phyloP scores from a whole-genome alignment of 2,113 vertebrate species.

The Passer domesticus region DNA sequence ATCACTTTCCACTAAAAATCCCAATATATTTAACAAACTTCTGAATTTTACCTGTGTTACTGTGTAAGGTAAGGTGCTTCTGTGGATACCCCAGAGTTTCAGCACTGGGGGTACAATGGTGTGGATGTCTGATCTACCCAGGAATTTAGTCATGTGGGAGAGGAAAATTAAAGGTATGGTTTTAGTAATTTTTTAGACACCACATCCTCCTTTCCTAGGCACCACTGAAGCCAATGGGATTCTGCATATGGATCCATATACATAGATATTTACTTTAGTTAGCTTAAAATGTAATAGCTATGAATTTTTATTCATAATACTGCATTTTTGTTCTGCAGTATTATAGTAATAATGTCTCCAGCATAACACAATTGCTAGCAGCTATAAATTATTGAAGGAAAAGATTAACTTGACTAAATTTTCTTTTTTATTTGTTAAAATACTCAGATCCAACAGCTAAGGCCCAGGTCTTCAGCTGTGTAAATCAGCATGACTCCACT shows the following conservation, averaged over 20 bases:
- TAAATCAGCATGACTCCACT: neutral
- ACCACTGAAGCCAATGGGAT: neutral
- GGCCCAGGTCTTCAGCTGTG: neutral
- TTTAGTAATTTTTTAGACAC: neutral
- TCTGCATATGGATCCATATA: neutral
- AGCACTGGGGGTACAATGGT: neutral
- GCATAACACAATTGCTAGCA: constrained; percentile 20
- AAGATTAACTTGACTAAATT: constrained; percentile 3
- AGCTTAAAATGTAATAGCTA: neutral
- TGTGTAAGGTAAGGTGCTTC: neutral
- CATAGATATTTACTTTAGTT: neutral
- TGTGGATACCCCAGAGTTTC: neutral
- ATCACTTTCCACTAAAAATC: neutral
- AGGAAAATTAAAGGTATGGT: neutral
- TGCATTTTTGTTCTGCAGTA: neutral
- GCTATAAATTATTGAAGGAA: neutral
- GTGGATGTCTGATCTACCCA: neutral
- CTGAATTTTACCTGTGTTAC: neutral
- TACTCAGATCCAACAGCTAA: neutral
- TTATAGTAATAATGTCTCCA: neutral
- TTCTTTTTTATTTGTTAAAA: constrained; percentile 1
- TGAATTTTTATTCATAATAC: constrained; percentile 29
- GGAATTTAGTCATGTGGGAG: neutral
- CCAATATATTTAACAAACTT: neutral
- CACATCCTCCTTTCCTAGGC: neutral